Evolutionary conservation across 2,797 vertebrate species (phyloP).

Genomic region (Micrastur ruficollis): DNA sequence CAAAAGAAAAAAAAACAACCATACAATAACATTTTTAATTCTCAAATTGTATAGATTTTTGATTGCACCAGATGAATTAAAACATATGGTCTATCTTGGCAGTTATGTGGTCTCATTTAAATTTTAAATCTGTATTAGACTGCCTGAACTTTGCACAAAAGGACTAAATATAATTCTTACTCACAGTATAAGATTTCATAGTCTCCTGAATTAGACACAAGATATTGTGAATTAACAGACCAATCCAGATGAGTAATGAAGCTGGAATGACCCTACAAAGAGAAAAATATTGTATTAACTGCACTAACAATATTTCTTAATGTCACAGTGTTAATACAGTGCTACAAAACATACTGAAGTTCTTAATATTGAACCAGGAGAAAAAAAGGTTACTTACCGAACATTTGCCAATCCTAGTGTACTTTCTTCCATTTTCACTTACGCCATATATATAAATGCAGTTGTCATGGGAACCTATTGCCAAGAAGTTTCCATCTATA

Average conservation of each 20-base stretch:
- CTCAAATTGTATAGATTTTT: not conserved
- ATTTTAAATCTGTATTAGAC: conserved; percentile 29
- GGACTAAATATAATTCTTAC: conserved; percentile 69
- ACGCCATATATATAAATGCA: conserved; percentile 97
- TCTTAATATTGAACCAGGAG: not conserved
- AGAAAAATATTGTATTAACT: not conserved
- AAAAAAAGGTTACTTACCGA: conserved; percentile 80
- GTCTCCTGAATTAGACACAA: conserved; percentile 97
- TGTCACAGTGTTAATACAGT: not conserved
- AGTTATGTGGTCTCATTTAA: conserved; percentile 12
- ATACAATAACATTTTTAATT: not conserved
- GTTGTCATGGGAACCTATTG: conserved; percentile 99
- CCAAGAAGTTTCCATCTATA: conserved; percentile 92
- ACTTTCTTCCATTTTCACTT: conserved; percentile 91
- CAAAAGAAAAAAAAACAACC: not conserved
- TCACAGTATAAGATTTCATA: conserved; percentile 99
- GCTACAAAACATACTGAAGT: not conserved
- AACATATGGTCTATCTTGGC: conserved; percentile 33
- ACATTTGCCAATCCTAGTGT: conserved; percentile 93
- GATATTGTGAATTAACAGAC: conserved; percentile 94
- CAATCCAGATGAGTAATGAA: conserved; percentile 98
- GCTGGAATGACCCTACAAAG: conserved; percentile 92
- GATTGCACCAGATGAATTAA: conserved; percentile 39
- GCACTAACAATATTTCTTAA: not conserved
- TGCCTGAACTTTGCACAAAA: conserved; percentile 13